Evolutionary conservation across 2,888 invertebrate genomes (phyloP), one percentile per base, ranked within the genome.

Genomic region (Tricholauxania praeusta): DNA sequence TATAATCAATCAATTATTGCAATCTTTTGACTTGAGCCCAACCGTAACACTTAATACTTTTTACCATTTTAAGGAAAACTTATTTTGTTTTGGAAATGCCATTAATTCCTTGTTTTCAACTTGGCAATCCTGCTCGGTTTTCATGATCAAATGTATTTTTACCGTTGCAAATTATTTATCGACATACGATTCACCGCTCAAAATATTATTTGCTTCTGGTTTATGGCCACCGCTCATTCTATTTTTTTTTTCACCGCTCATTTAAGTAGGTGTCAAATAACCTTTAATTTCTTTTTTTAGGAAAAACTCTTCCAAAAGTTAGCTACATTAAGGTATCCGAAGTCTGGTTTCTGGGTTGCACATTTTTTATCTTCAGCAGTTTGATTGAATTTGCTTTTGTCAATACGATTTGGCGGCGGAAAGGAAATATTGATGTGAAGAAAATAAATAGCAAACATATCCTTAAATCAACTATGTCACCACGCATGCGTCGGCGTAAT

Each of bases 301-400:
- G 93, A 65, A 95, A 94, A 86, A 94, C 93, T 8, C 87, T 96
- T 75, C 96, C 96, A 0, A 96, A 96, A 87, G 96, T 96, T 28
- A 95, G 95, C 3, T 96, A 96, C 82, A 94, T 96, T 75, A 96
- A 96, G 87, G 94, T 95, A 3, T 95, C 95, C 76, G 96, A 96
- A 87, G 93, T 96, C 75, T 96, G 96, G 95, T 96, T 96, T 86
- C 88, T 96, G 71, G 95, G 93, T 7, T 95, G 95, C 82, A 93
- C 93, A 1, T 92, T 93, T 60, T 95, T 96, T 82, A 94, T 96
- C 78, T 95, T 96, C 86, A 92, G 93, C 19, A 94, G 95, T 14
- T 90, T 96, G 83, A 92, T 95, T 0, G 95, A 96, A 85, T 96
- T 96, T 82, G 95, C 96, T 7, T 96, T 96, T 82, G 96, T 96